Evolutionary conservation across 1,140 invertebrate genomes (phyloP), one percentile per base, ranked within the genome.

Genomic region (Ylistrum balloti): DNA sequence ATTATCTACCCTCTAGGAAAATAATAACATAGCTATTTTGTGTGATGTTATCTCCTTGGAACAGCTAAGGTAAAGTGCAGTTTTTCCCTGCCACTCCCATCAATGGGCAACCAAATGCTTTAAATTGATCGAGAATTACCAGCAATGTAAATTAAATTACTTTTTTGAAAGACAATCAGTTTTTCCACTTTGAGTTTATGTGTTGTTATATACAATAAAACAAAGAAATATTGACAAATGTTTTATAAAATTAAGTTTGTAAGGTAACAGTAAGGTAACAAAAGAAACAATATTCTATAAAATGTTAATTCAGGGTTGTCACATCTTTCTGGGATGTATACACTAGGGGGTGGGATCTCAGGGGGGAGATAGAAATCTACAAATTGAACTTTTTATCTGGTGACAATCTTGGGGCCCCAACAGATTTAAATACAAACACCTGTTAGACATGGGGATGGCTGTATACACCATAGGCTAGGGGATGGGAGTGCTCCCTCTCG

Each of bases 1-100:
- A 87, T 87, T 87, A 87, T 87, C 86, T 35, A 87, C 33, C 56
- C 56, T 74, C 56, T 74, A 74, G 56, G 56, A 74, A 74, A 74
- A 74, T 74, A 74, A 74, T 74, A 74, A 74, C 56, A 74, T 1
- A 17, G 56, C 56, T 74, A 74, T 74, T 74, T 28, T 74, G 56
- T 28, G 56, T 11, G 56, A 74, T 74, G 56, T 74, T 74, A 74
- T 74, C 56, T 74, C 22, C 56, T 28, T 1, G 13, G 56, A 74
- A 74, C 28, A 74, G 56, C 56, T n/a, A 74, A 74, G 56, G 22
- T 74, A 74, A 74, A 74, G 56, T 74, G 56, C 56, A 74, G 56
- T 17, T n/a, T 74, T 74, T 74, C 56, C 17, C 22, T n/a, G 56
- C n/a, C 56, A 11, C 56, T 74, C 56, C 56, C 56, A 74, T 74